Percentiles rank a stretch among this genome's conserved stretches.
Evolutionary conservation across 2,797 vertebrate genomes (phyloP).

Genomic region (Eulemur albifrons): DNA sequence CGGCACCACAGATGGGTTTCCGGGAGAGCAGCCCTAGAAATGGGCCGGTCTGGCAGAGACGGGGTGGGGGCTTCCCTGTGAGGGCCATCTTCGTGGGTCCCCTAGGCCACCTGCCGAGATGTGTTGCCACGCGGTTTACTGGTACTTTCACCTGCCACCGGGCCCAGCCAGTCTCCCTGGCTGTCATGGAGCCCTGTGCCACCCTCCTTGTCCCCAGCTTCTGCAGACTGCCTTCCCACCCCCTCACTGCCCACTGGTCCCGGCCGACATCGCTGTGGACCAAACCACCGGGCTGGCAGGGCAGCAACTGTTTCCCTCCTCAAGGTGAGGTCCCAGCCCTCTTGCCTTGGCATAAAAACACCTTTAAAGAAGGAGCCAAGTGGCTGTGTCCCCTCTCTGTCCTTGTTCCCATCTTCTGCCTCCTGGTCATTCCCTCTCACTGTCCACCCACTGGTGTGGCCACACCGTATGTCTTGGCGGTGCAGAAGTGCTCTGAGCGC

Average conservation of each 20-base stretch:
- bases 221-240: too few relatives aligned
- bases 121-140: fast-evolving
- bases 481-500: not conserved
- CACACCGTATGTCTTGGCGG: fast-evolving
- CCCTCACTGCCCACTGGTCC: not conserved
- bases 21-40: not conserved
- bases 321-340: not conserved
- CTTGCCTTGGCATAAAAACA: not conserved
- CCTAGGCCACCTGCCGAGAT: not conserved
- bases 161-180: not conserved
- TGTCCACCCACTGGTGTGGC: fast-evolving
- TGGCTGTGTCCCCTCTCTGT: not conserved
- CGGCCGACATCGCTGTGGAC: not conserved
- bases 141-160: not conserved
- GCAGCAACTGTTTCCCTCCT: too few relatives aligned
- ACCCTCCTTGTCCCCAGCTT: not conserved
- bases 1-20: not conserved
- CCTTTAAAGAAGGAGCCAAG: fast-evolving
- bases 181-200: not conserved
- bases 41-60: not conserved
- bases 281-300: not conserved
- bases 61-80: too few relatives aligned
- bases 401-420: not conserved
- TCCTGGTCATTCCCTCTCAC: fast-evolving
- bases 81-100: fast-evolving